These are phyloP conservation scores for Umimayanthus kanabou DNA, from an alignment of 92 coral and sea anemone species.

Conservation along the genomic window DNA sequence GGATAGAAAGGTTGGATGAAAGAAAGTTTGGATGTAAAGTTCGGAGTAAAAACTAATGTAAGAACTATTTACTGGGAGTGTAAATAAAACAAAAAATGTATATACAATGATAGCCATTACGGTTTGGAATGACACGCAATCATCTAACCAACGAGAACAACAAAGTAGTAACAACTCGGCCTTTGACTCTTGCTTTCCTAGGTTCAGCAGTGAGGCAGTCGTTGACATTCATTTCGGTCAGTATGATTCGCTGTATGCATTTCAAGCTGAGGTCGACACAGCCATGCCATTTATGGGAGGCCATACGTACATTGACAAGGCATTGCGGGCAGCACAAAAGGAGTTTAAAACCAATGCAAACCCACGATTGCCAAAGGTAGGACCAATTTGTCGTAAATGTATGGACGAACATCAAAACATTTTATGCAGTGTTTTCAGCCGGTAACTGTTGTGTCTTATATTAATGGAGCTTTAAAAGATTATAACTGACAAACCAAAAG, in stretches of 20 bases:
- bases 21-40: too few relatives aligned
- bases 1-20: background rate
- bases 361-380: conserved; percentile 21
- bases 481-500: too few relatives aligned
- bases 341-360: conserved; percentile 26
- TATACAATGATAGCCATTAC: too few relatives aligned
- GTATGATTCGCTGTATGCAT: conserved; percentile 5
- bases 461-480: too few relatives aligned
- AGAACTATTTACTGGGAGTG: too few relatives aligned
- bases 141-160: background rate
- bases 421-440: too few relatives aligned
- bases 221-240: conserved; percentile 40
- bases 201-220: conserved; percentile 2
- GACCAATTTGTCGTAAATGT: too few relatives aligned
- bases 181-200: background rate
- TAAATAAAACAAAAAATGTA: too few relatives aligned
- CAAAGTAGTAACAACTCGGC: background rate
- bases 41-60: too few relatives aligned
- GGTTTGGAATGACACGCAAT: background rate
- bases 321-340: conserved; percentile 1
- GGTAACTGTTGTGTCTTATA: too few relatives aligned
- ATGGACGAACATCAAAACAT: too few relatives aligned
- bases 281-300: conserved; percentile 21
- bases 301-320: background rate
- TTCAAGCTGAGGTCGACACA: conserved; percentile 41